phyloP scores from a whole-genome alignment of 1,140 invertebrate species.

The Proales similis region DNA sequence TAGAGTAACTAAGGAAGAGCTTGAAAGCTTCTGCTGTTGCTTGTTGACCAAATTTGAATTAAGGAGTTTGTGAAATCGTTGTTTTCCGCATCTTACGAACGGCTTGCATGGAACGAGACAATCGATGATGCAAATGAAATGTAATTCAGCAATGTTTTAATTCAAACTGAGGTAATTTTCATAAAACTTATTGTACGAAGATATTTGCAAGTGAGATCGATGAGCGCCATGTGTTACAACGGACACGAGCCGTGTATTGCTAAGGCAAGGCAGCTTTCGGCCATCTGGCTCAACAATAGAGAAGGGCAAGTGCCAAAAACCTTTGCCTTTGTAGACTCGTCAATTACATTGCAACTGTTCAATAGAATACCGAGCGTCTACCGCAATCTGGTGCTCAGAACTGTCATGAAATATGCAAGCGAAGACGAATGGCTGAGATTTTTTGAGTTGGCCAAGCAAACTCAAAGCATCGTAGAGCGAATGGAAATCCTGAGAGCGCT shows the following conservation, averaged over 20 bases:
- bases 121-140: conserved; percentile 30
- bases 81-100: background rate
- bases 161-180: background rate
- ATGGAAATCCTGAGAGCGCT: conserved; percentile 13
- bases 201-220: conserved; percentile 4
- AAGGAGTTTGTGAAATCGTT: conserved; percentile 3
- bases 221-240: conserved; percentile 15
- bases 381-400: conserved; percentile 18
- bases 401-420: conserved; percentile 1
- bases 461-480: conserved; percentile 1
- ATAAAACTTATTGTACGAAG: background rate
- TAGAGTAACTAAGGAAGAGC: conserved; percentile 6
- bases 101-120: background rate
- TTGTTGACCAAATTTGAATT: background rate
- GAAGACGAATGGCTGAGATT: conserved; percentile 9
- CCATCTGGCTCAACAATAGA: background rate
- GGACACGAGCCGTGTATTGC: conserved; percentile 1
- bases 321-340: background rate
- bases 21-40: background rate
- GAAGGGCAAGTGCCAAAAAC: background rate
- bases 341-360: background rate
- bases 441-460: conserved; percentile 13
- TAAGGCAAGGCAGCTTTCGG: conserved; percentile 3
- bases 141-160: background rate
- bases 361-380: conserved; percentile 8